Percentiles rank a stretch among this genome's conserved stretches.
Evolutionary conservation across 2,113 vertebrate genomes (phyloP).

Genomic region (Narcine bancroftii): DNA sequence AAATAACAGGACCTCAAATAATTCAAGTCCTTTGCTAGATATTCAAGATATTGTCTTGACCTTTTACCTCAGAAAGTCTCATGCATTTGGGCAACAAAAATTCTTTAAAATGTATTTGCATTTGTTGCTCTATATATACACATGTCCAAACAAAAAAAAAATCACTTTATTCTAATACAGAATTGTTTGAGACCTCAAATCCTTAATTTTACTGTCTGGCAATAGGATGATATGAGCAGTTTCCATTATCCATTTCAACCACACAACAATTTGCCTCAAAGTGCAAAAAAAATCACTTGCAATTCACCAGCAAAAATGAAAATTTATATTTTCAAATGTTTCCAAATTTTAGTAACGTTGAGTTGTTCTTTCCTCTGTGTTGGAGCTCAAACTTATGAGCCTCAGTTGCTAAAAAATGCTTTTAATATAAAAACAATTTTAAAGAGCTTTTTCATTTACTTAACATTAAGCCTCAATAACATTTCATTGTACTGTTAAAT

Average conservation of each 20-base stretch:
- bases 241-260: background rate
- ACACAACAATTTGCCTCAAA: background rate
- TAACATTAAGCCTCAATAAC: background rate
- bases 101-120: background rate
- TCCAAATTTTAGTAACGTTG: background rate
- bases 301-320: background rate
- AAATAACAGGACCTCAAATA: background rate
- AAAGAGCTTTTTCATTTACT: conserved; percentile 4
- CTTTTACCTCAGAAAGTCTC: background rate
- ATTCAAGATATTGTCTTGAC: too few species aligned
- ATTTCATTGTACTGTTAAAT: background rate
- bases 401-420: background rate
- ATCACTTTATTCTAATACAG: background rate
- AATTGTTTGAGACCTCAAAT: background rate
- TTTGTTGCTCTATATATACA: background rate
- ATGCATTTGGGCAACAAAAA: background rate
- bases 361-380: background rate
- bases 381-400: background rate
- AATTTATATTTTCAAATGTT: conserved; percentile 6
- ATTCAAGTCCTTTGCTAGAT: background rate
- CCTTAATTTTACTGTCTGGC: background rate
- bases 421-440: conserved; percentile 32
- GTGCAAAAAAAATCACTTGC: background rate
- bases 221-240: background rate
- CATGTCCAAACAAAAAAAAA: background rate